These are phyloP conservation scores for Takifugu ocellatus DNA, from an alignment of 2,797 vertebrate species.

Conservation along the genomic window DNA sequence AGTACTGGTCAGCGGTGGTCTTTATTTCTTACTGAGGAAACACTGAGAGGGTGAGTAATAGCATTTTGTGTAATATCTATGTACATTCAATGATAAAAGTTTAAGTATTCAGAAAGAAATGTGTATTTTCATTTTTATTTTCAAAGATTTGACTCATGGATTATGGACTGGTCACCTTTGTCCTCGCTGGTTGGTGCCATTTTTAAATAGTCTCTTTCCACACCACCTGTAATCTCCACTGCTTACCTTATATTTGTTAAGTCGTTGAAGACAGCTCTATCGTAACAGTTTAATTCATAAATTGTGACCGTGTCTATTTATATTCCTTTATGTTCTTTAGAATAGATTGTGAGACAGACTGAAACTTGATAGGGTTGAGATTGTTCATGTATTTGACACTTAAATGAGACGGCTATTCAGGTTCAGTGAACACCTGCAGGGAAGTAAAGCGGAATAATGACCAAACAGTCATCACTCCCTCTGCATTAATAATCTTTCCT, in stretches of 20 bases:
- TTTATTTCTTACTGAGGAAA: too few relatives aligned
- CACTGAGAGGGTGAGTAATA: neutral
- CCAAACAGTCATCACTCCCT: too few relatives aligned
- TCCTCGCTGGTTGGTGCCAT: conserved; percentile 36
- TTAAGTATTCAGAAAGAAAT: neutral
- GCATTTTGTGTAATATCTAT: neutral
- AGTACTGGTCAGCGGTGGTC: too few relatives aligned
- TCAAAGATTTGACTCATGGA: conserved; percentile 31
- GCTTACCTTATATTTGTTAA: too few relatives aligned
- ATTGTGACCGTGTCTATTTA: too few relatives aligned
- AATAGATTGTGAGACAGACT: neutral
- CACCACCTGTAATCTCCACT: too few relatives aligned
- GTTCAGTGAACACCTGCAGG: too few relatives aligned
- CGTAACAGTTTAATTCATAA: too few relatives aligned
- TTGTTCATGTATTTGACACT: too few relatives aligned
- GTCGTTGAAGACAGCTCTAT: too few relatives aligned
- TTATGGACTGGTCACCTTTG: conserved; percentile 11
- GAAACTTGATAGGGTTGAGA: neutral
- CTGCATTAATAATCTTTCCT: neutral
- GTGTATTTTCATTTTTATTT: neutral
- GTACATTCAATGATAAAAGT: neutral
- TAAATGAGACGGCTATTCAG: neutral
- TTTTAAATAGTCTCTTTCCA: conserved; percentile 7
- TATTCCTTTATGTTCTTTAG: too few relatives aligned
- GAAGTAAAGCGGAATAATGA: too few relatives aligned